Evolutionary conservation across 2,113 vertebrate species (phyloP).

Genomic region (Gobius niger): DNA sequence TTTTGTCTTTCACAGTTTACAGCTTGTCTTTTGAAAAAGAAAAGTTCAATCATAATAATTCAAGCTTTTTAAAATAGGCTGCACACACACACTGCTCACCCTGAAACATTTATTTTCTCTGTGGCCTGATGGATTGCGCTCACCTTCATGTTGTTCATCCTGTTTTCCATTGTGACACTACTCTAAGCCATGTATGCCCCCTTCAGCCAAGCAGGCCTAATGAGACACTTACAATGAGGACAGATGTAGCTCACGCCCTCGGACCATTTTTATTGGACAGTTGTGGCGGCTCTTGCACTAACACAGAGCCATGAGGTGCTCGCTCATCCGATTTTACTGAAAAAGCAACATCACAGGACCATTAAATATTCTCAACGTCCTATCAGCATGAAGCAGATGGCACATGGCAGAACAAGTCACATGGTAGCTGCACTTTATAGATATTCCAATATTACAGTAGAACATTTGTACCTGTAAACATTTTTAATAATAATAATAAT

Average conservation of each 20-base stretch:
- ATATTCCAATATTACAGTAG: neutral
- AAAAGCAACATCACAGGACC: constrained; percentile 26
- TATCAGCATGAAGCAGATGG: constrained; percentile 23
- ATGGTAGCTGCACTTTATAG: constrained; percentile 5
- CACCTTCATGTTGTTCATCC: constrained; percentile 69
- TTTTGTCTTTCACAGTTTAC: neutral
- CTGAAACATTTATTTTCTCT: constrained; percentile 44
- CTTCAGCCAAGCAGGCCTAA: constrained; percentile 56
- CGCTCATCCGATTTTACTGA: constrained; percentile 45
- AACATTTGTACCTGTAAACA: no score
- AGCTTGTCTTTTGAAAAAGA: no score
- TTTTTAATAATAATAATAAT: no score
- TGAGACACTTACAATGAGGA: constrained; percentile 65
- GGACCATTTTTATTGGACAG: constrained; percentile 54
- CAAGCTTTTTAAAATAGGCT: neutral
- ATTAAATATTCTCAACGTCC: constrained; percentile 41
- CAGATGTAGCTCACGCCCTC: constrained; percentile 60
- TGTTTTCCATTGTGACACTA: constrained; percentile 47
- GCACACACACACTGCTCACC: neutral
- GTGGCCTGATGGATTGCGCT: constrained; percentile 61
- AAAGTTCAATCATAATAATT: neutral
- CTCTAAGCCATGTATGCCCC: constrained; percentile 50
- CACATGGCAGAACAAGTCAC: constrained; percentile 18
- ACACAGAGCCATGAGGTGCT: constrained; percentile 50
- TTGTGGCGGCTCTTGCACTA: constrained; percentile 37